Base-by-base conservation (phyloP, 1,140 invertebrate genomes). In the Coptotermes formosanus region DNA sequence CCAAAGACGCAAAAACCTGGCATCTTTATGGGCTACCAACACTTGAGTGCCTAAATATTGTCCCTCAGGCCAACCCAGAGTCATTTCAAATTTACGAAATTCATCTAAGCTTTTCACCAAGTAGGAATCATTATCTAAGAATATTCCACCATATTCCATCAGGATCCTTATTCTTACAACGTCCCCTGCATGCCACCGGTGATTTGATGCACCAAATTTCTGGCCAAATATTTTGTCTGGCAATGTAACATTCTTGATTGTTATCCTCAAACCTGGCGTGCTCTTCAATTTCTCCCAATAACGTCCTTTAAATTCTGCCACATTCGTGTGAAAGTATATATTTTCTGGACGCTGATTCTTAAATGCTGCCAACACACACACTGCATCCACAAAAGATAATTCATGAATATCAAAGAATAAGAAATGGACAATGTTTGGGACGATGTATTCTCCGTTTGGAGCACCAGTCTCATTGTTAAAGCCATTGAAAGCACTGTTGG, bases 81-180 rank as follows among this genome's bases (percentile, higher is more conserved):
- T 82, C 86, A 90, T 89, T 86, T 90, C 89, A 86, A 88, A 90
- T 85, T 87, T 87, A 45, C 88, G 83, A 55, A 88, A 89, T 32
- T 85, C 48, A 44, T 89, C 84, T 32, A 89, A 45, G 82, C 69
- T 88, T 82, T 87, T 86, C 21, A 89, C 87, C 12, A 89, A 52
- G 75, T 86, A 88, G 11, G 86, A 85, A 82, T 89, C 89, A 55
- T 88, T 89, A 84, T 89, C 89, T 21, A 89, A 85, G 87, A 88
- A 89, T 43, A 89, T 89, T 21, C 89, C 89, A n/a, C 89, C 89
- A 85, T 88, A 87, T 83, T 88, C 69, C 86, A 88, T 87, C 11
- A 89, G 86, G 4, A 89, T 86, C 16, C 75, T 16, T 16, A 89
- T 85, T 44, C 89, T 59, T 25, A 87, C 55, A 14, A 89, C 84